Percentiles rank a stretch among this genome's conserved stretches.
Conservation (phyloP, 2,888 invertebrate genomes). For the Phengaris arion region DNA sequence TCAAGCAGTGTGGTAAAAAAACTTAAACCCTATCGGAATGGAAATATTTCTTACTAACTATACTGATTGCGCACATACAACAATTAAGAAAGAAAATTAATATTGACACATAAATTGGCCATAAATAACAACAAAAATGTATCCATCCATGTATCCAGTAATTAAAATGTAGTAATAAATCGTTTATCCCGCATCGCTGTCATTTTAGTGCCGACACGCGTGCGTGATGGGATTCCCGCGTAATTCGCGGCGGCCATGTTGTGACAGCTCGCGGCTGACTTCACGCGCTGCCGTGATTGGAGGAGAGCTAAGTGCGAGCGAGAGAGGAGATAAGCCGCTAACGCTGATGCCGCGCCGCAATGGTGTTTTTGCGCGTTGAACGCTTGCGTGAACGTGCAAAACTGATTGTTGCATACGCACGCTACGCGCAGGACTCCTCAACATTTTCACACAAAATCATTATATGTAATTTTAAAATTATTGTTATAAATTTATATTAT, state of each 20-base stretch:
- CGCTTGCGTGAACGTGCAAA: slow-evolving; percentile 51
- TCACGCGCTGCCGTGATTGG: slow-evolving; percentile 67
- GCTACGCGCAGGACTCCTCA: slow-evolving; percentile 34
- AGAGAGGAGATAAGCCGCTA: slow-evolving; percentile 50
- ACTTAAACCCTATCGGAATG: not conserved
- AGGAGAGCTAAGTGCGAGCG: slow-evolving; percentile 37
- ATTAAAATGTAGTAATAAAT: not conserved
- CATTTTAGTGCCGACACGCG: slow-evolving; percentile 29
- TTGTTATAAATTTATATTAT: no score
- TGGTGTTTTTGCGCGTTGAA: slow-evolving; percentile 52
- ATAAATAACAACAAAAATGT: slow-evolving; percentile 20
- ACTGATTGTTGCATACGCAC: slow-evolving; percentile 45
- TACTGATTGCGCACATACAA: slow-evolving; percentile 10
- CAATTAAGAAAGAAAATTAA: slow-evolving; percentile 12
- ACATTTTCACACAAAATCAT: slow-evolving; percentile 4
- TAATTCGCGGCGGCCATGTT: slow-evolving; percentile 49
- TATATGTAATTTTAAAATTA: no score
- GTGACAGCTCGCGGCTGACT: slow-evolving; percentile 59
- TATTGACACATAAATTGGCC: slow-evolving; percentile 21
- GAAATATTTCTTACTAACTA: not conserved
- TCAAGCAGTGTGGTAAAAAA: slow-evolving; percentile 2
- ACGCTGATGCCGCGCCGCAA: slow-evolving; percentile 41
- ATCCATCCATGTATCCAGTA: not conserved
- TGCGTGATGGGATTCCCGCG: slow-evolving; percentile 30
- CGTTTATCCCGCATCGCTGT: slow-evolving; percentile 18